A percentile compares a stretch with the other conserved stretches of the same genome.
phyloP scores from a whole-genome alignment of 2,797 vertebrate species.

The Babyrousa celebensis region DNA sequence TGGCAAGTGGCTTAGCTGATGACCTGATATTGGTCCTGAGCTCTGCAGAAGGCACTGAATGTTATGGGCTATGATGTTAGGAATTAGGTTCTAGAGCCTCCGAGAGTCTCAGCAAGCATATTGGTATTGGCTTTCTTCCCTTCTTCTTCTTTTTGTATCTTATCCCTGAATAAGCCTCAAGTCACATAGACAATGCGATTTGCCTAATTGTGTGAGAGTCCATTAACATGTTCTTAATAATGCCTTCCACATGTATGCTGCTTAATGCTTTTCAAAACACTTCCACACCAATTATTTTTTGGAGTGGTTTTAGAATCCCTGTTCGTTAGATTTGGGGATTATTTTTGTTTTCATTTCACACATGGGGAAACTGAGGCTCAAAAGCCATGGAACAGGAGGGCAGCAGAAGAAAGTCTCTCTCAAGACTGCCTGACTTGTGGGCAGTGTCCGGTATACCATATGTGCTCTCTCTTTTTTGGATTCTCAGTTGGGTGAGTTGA shows the following conservation, averaged over 20 bases:
- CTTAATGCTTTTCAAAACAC: conserved; percentile 10
- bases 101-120: neutral
- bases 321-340: neutral
- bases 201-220: neutral
- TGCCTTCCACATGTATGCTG: neutral
- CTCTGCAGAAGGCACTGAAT: neutral
- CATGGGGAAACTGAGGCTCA: conserved; percentile 27
- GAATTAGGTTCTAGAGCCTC: neutral
- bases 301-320: neutral
- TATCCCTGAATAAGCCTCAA: neutral
- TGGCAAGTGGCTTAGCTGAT: neutral
- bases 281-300: conserved; percentile 21
- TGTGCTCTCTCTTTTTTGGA: neutral
- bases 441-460: neutral
- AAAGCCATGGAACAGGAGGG: neutral
- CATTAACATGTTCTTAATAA: neutral
- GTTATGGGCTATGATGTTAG: neutral
- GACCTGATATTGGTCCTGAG: conserved; percentile 2
- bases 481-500: neutral
- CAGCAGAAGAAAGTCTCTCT: neutral
- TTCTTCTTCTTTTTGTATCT: neutral
- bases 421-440: neutral
- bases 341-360: conserved; percentile 56
- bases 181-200: neutral
- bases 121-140: neutral